Evolutionary conservation across 2,113 vertebrate species (phyloP), one percentile per base, ranked within the genome.

Genomic region (Phalacrocorax pelagicus): DNA sequence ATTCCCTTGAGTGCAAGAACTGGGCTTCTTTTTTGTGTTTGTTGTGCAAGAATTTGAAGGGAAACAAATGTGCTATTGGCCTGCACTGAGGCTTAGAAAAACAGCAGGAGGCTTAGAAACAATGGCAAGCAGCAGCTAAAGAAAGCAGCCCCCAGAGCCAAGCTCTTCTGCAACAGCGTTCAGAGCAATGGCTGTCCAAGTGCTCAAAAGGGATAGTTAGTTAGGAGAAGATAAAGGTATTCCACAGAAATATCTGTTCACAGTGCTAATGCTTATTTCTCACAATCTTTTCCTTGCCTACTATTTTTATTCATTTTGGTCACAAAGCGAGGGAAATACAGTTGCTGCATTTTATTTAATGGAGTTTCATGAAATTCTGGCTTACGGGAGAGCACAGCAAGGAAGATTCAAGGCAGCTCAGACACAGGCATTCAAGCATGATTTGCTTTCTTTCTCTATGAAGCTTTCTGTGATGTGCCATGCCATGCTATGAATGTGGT

Each of bases 101-200:
- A 85, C 90, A 87, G 92, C 85, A 69, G 95, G 92, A 93, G 26
- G 8, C 32, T 92, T 87, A 44, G 93, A 91, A 72, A 93, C 86
- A 93, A 94, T 87, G 79, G 44, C 74, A 84, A 38, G 42, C 55
- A 88, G 78, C 47, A 88, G 81, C 67, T 55, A 46, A 21, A 82
- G 57, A 11, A 52, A 84, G 30, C 71, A 69, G 67, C 46, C 54
- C 9, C 30, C 4, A 65, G 65, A 92, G 67, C 65, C 66, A 75
- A 90, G n/a, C 44, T 92, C 69, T 67, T 90, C 61, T 59, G 69
- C n/a, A 59, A 52, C 29, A 88, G 22, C 40, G 36, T 79, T 88
- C 47, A 77, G 71, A 92, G 47, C 20, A 85, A 73, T 62, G 38
- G 32, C 52, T 78, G 29, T 44, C 70, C 42, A 78, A 81, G 29